phyloP scores from a whole-genome alignment of 2,888 invertebrate genomes.

The Nephrotoma guestfalica region DNA sequence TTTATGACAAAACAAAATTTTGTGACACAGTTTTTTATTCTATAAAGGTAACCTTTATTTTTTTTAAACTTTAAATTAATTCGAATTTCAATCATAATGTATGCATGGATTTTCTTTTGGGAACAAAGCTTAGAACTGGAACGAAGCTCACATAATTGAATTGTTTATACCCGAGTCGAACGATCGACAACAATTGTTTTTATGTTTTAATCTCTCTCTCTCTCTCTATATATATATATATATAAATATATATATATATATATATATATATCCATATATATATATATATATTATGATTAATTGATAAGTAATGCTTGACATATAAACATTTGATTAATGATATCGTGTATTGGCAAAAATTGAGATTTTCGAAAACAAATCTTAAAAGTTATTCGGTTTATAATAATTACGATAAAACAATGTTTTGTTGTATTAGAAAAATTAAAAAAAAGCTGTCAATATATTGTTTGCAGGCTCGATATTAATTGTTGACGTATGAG shows the following conservation, averaged over 20 bases:
- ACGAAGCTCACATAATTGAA: not conserved
- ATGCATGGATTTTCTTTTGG: not conserved
- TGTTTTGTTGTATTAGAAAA: not conserved
- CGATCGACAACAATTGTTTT: too few species aligned
- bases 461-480: not conserved
- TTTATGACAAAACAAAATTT: not conserved
- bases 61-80: too few species aligned
- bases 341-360: not conserved
- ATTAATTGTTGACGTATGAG: not conserved
- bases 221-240: too few species aligned
- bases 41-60: not conserved
- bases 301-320: not conserved
- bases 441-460: not conserved
- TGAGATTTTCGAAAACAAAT: not conserved
- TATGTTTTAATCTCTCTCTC: too few species aligned
- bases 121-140: not conserved
- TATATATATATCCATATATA: too few species aligned
- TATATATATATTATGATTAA: not conserved
- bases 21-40: not conserved
- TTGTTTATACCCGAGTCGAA: not conserved
- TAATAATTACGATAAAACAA: not conserved
- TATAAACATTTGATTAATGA: not conserved
- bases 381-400: not conserved
- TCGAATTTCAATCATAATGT: too few species aligned
- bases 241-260: too few species aligned